Base-by-base conservation (phyloP, 23 tunicate genomes). In the Pegea sp. region DNA sequence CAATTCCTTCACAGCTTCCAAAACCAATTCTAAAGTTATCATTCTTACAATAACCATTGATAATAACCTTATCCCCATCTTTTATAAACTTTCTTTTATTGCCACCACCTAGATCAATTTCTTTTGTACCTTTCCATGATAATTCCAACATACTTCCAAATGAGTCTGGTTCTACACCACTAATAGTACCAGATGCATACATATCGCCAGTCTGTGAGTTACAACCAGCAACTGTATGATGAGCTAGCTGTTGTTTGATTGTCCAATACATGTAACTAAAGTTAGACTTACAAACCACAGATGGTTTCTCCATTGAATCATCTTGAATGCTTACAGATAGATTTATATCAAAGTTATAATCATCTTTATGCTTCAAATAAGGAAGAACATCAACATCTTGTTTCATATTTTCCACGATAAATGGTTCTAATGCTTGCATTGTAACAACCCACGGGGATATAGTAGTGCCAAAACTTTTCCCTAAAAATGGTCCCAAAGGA, bases 401-500 rank as follows among this genome's bases (percentile, higher is more conserved):
- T 27, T 57, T 57, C 72, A 63, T 70, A 34, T 91, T 78, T 29
- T 67, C 60, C 7, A 78, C 62, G 26, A 51, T 56, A 54, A 91
- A 91, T 26, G 84, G 93, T 21, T 68, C 81, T 31, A 91, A 62
- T 0, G 99, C 99, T 33, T 78, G 93, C 99, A 91, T 91, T 55
- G 99, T 91, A 16, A 91, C 99, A n/a, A 91, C 68, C 99, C 99
- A 91, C 29, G 99, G 99, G 3, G 93, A 78, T 30, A 91, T 72
- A 1, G 86, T 54, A 28, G 99, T 91, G 11, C 86, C 99, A 73
- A 91, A 91, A 60, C 61, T 91, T 46, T 91, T 91, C 1, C 99
- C 99, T 18, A 91, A 66, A 56, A 91, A 91, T 38, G 99, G 99
- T 0, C 99, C 99, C 4, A 91, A 78, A 20, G 99, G 99, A 42